Conservation (phyloP, 92 coral and sea anemone genomes). For the Pocillopora grandis region DNA sequence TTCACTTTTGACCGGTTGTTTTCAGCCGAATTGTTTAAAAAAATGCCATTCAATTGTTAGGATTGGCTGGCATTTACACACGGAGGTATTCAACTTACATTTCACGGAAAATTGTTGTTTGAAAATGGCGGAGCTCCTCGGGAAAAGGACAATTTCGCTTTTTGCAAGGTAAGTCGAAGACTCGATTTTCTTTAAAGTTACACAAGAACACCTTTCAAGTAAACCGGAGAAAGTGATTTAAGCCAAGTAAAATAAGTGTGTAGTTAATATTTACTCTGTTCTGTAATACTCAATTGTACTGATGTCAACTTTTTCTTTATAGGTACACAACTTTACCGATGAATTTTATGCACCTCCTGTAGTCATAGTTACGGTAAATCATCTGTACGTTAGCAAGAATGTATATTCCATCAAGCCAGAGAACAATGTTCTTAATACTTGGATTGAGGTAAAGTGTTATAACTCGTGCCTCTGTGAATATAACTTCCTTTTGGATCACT, state of each 20-base stretch:
- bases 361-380: slow-evolving; percentile 60
- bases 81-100: not conserved
- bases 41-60: not conserved
- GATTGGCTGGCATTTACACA: slow-evolving; percentile 29
- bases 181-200: no score
- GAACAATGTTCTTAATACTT: slow-evolving; percentile 49
- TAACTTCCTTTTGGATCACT: no score
- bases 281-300: not conserved
- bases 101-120: slow-evolving; percentile 18
- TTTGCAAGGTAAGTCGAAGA: slow-evolving; percentile 25
- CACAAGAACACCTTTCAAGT: no score
- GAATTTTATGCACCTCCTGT: slow-evolving; percentile 58
- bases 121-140: slow-evolving; percentile 28
- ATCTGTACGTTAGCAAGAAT: slow-evolving; percentile 40
- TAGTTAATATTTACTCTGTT: not conserved
- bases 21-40: no score
- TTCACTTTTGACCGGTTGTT: no score
- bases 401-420: slow-evolving; percentile 55
- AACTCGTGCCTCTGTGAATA: not conserved
- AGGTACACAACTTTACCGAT: slow-evolving; percentile 57
- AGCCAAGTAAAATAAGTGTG: not conserved
- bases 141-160: slow-evolving; percentile 26
- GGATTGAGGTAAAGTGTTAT: slow-evolving; percentile 53
- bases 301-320: not conserved
- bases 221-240: no score